Percentiles rank a stretch among this genome's conserved stretches.
Conservation (phyloP, 2,888 invertebrate genomes). For the Hipparchia semele region DNA sequence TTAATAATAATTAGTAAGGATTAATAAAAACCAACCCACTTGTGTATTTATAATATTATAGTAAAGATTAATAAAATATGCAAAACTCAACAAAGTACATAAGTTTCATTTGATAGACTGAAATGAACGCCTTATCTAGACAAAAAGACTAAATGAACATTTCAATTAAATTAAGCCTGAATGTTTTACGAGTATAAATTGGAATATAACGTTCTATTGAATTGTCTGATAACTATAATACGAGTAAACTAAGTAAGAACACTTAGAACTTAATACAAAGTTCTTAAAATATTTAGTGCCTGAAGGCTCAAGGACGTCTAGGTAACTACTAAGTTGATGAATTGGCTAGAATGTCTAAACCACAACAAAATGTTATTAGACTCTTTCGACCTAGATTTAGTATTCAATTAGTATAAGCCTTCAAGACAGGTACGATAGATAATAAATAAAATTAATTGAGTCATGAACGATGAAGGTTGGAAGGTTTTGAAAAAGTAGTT, state of each 20-base stretch:
- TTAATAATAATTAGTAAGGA: too few species aligned
- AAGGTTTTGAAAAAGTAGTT: slow-evolving; percentile 3
- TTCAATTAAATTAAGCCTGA: neutral
- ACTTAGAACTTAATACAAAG: neutral
- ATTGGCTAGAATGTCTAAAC: slow-evolving; percentile 2
- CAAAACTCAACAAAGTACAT: too few species aligned
- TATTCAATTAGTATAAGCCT: neutral
- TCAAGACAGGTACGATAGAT: neutral
- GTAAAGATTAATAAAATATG: too few species aligned
- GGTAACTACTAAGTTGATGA: neutral
- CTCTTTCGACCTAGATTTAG: neutral
- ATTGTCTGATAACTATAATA: neutral
- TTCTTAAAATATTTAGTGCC: slow-evolving; percentile 3
- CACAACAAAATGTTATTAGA: slow-evolving; percentile 3
- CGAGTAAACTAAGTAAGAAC: neutral
- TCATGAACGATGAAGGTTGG: neutral
- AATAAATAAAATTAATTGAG: neutral
- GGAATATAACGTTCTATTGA: neutral
- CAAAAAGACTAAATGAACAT: neutral
- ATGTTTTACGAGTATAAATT: neutral
- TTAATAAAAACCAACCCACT: too few species aligned
- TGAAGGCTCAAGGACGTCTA: neutral
- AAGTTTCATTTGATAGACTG: neutral
- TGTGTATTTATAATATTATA: too few species aligned
- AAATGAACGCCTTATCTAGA: neutral